Conservation (phyloP, 1,140 invertebrate species). For the Anastrepha obliqua region DNA sequence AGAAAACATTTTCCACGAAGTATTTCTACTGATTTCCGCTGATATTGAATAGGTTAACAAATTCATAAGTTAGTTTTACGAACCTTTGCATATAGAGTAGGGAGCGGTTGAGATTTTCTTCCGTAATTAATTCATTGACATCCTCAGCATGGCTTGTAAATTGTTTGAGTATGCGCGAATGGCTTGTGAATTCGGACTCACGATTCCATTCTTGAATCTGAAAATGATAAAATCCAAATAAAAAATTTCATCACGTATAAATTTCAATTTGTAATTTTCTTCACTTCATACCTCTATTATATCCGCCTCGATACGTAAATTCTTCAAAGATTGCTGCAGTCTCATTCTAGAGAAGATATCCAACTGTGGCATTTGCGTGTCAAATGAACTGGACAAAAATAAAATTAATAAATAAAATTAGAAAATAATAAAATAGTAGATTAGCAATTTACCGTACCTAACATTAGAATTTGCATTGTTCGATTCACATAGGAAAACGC, state of each 20-base stretch:
- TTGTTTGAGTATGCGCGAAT: conserved; percentile 66
- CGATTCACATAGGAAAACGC: conserved; percentile 88
- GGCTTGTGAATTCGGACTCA: conserved; percentile 67
- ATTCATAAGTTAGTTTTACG: neutral
- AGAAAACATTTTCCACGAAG: too few relatives aligned
- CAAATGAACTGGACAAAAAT: conserved; percentile 67
- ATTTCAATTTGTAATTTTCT: too few relatives aligned
- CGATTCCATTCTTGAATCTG: conserved; percentile 71
- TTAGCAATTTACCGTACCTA: neutral
- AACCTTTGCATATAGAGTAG: conserved; percentile 72
- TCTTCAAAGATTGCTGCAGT: conserved; percentile 78
- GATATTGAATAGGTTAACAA: too few relatives aligned
- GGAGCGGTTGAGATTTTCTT: conserved; percentile 71
- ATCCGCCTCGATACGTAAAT: conserved; percentile 80
- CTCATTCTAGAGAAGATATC: conserved; percentile 76
- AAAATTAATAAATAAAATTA: neutral
- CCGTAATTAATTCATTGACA: conserved; percentile 60
- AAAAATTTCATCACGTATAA: too few relatives aligned
- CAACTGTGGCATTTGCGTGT: conserved; percentile 71
- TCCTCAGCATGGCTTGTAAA: conserved; percentile 69
- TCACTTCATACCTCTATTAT: conserved; percentile 76
- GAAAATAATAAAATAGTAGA: too few relatives aligned
- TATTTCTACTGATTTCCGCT: too few relatives aligned
- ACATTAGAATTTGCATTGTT: conserved; percentile 61
- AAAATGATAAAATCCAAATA: neutral